A percentile compares a stretch with the other conserved stretches of the same genome.
Conservation (phyloP, 1,140 invertebrate species). For the Sminthurides bifidus region DNA sequence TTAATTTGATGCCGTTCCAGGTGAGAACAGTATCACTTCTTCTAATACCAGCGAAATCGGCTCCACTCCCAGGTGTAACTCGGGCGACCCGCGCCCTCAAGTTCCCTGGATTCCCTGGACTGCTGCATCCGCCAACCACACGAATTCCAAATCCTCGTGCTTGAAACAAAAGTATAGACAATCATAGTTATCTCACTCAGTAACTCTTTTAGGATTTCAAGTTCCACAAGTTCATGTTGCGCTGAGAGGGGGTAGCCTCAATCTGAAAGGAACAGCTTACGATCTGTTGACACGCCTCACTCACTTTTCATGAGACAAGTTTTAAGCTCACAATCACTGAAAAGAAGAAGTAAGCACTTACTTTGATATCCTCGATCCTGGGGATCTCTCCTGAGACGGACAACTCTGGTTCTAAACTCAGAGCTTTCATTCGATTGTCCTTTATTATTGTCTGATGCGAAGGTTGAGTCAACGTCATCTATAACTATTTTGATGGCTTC, state of each 20-base stretch:
- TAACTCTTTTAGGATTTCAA: no score
- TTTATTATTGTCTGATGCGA: conserved; percentile 50
- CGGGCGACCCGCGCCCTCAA: conserved; percentile 82
- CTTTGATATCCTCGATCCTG: conserved; percentile 74
- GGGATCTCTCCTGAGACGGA: conserved; percentile 61
- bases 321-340: no score
- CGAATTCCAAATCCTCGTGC: conserved; percentile 84
- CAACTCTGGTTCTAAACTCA: conserved; percentile 33
- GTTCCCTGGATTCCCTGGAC: conserved; percentile 22
- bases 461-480: conserved; percentile 65
- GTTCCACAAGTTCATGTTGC: no score
- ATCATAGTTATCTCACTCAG: no score
- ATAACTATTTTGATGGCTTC: conserved; percentile 87
- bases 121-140: conserved; percentile 61
- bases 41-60: conserved; percentile 71
- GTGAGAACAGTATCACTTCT: conserved; percentile 70
- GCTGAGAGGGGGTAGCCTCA: no score
- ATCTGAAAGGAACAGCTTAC: no score
- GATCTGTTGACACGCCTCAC: no score
- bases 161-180: no score
- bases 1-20: conserved; percentile 70
- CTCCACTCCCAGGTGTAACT: conserved; percentile 77
- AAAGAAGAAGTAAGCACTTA: conserved; percentile 43
- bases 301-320: no score
- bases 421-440: conserved; percentile 35